Percentiles rank a stretch among this genome's conserved stretches.
Conservation (phyloP, 2,113 vertebrate genomes). For the Motacilla alba region DNA sequence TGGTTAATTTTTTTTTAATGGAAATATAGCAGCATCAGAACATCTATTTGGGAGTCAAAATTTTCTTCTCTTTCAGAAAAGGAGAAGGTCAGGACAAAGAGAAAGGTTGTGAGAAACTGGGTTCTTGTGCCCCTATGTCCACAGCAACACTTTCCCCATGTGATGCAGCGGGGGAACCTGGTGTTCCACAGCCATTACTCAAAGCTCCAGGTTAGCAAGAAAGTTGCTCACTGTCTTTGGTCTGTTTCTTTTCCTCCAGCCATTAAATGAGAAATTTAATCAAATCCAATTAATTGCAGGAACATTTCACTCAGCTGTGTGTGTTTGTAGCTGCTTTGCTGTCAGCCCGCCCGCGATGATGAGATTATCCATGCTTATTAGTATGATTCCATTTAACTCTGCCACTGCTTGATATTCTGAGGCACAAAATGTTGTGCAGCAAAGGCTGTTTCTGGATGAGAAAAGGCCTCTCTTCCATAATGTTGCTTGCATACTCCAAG, state of each 20-base stretch:
- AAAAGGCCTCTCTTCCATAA: neutral
- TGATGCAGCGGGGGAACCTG: neutral
- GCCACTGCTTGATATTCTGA: neutral
- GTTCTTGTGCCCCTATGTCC: neutral
- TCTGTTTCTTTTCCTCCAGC: neutral
- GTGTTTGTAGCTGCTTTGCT: conserved; percentile 4
- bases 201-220: neutral
- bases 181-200: neutral
- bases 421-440: neutral
- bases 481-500: neutral
- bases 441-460: neutral
- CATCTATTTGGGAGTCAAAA: neutral
- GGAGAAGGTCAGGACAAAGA: neutral
- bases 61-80: neutral
- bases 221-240: neutral
- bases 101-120: neutral
- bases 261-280: conserved; percentile 31
- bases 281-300: conserved; percentile 25
- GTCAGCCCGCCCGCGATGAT: neutral
- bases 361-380: conserved; percentile 38
- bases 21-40: neutral
- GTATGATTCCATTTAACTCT: conserved; percentile 12
- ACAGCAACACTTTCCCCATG: neutral
- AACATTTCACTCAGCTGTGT: neutral
- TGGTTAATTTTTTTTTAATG: neutral